Evolutionary conservation across 2,797 vertebrate species (phyloP).

Genomic region (Pseudochirops cupreus): DNA sequence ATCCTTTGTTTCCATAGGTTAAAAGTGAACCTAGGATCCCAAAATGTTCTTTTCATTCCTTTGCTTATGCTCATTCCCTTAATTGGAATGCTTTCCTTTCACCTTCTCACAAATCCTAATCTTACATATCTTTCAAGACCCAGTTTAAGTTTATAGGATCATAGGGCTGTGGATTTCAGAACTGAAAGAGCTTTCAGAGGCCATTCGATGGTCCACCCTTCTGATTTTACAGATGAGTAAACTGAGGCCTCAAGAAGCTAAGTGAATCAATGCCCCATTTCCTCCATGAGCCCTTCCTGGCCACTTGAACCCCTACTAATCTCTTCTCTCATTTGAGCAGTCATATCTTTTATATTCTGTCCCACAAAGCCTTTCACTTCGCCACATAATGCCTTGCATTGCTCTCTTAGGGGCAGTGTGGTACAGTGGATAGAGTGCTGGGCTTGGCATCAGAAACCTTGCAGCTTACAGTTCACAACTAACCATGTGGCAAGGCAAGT

Average conservation of each 20-base stretch:
- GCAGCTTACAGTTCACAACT: background rate
- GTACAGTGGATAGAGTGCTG: background rate
- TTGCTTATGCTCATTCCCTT: background rate
- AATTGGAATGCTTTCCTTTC: background rate
- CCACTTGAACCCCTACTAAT: background rate
- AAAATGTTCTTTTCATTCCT: background rate
- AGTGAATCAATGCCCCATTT: background rate
- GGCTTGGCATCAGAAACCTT: background rate
- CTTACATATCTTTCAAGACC: background rate
- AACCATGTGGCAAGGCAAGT: background rate
- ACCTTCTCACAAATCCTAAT: background rate
- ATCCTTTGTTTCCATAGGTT: background rate
- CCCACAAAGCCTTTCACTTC: background rate
- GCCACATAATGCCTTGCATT: background rate
- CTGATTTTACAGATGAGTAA: background rate
- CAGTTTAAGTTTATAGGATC: background rate
- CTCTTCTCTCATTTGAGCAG: background rate
- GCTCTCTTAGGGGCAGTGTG: background rate
- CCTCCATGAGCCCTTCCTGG: fast-evolving
- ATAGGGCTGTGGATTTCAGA: background rate
- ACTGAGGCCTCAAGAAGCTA: background rate
- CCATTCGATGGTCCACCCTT: background rate
- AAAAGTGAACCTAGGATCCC: background rate
- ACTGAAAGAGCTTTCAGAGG: background rate
- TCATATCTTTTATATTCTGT: background rate